Conservation (phyloP, 2,797 vertebrate species). For the Melanotaenia pygmaea region DNA sequence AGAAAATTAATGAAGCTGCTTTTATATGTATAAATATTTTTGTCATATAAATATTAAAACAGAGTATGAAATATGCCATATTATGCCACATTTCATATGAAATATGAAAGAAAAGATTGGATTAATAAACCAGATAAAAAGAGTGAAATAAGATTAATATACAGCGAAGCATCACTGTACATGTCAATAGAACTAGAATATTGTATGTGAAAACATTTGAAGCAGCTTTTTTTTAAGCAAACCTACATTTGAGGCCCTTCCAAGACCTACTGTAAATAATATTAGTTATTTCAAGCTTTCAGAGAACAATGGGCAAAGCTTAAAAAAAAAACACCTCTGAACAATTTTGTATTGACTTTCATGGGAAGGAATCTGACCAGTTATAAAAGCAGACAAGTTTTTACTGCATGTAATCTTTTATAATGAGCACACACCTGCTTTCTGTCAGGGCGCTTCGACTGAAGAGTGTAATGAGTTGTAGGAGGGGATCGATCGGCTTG, state of each 20-base stretch:
- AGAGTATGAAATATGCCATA: no score
- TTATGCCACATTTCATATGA: no score
- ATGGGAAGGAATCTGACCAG: conserved; percentile 18
- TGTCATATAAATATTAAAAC: no score
- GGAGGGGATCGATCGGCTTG: conserved; percentile 89
- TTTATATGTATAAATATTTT: no score
- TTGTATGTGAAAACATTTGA: background rate
- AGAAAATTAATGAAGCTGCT: no score
- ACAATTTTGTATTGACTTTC: conserved; percentile 28
- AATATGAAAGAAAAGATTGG: no score
- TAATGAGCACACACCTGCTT: conserved; percentile 83
- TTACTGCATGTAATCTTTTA: conserved; percentile 33
- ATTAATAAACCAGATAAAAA: no score
- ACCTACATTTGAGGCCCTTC: background rate
- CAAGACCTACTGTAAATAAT: conserved; percentile 1
- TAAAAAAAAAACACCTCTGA: background rate
- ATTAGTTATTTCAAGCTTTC: conserved; percentile 7
- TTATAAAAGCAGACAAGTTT: conserved; percentile 35
- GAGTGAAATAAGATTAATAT: no score
- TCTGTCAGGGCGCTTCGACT: conserved; percentile 91
- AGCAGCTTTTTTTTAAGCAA: background rate
- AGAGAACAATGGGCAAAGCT: conserved; percentile 17
- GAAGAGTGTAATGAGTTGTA: conserved; percentile 94
- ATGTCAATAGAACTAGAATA: no score
- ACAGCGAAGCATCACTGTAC: no score